These are phyloP conservation scores for Astreopora myriophthalma DNA, from an alignment of 64 coral and sea anemone genomes.

Conservation along the genomic window DNA sequence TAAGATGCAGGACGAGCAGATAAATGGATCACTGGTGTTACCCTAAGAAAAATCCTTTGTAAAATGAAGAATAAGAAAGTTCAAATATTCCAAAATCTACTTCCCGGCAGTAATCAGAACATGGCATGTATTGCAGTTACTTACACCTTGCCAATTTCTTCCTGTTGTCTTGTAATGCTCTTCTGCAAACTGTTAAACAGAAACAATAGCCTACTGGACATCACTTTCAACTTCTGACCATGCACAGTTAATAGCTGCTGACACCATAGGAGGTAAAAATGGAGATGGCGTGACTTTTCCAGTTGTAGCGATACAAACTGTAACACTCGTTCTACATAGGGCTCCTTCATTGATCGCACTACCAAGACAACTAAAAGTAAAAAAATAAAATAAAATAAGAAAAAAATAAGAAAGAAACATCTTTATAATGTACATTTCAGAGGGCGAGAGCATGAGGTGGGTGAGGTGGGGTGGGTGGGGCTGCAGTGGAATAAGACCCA, in stretches of 20 bases:
- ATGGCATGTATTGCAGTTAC: slow-evolving; percentile 2
- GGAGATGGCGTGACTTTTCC: slow-evolving; percentile 83
- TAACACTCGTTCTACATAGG: slow-evolving; percentile 83
- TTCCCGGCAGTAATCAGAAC: too few relatives aligned
- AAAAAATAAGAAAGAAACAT: too few relatives aligned
- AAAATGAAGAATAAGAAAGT: too few relatives aligned
- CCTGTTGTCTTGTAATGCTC: slow-evolving; percentile 85
- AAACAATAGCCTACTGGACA: slow-evolving; percentile 64
- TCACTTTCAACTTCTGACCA: slow-evolving; percentile 69
- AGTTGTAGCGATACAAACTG: slow-evolving; percentile 83
- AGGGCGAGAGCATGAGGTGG: too few relatives aligned
- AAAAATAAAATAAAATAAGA: slow-evolving; percentile 12
- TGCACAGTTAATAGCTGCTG: slow-evolving; percentile 84
- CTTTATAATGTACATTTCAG: too few relatives aligned
- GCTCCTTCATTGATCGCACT: slow-evolving; percentile 62
- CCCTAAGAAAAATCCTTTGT: too few relatives aligned
- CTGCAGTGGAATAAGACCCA: too few relatives aligned
- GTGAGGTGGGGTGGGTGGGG: too few relatives aligned
- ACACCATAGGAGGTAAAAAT: slow-evolving; percentile 95
- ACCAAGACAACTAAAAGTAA: slow-evolving; percentile 74
- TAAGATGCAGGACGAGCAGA: too few relatives aligned
- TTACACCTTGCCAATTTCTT: slow-evolving; percentile 87
- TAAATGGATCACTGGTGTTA: too few relatives aligned
- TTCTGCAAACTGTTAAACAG: slow-evolving; percentile 91
- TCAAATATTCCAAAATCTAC: too few relatives aligned